These are phyloP conservation scores for Lycocerus yunnanus DNA, from an alignment of 2,888 invertebrate genomes.

Conservation along the genomic window DNA sequence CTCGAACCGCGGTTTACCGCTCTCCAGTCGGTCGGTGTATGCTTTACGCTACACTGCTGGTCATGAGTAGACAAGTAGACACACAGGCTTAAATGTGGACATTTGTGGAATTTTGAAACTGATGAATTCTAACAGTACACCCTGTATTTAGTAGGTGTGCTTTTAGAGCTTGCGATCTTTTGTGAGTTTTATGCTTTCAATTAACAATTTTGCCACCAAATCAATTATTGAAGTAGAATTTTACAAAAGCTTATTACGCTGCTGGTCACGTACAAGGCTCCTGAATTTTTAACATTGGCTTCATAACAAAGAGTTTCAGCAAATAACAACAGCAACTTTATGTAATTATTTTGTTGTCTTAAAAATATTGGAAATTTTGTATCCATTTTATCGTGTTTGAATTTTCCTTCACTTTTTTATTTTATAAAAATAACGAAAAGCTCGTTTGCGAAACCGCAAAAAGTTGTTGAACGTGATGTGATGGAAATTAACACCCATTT, in stretches of 20 bases:
- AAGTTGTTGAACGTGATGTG: not conserved
- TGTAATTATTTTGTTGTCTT: not conserved
- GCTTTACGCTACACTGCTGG: too few species aligned
- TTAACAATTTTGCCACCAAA: not conserved
- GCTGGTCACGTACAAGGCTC: not conserved
- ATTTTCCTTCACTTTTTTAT: not conserved
- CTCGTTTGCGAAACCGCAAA: not conserved
- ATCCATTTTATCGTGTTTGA: not conserved
- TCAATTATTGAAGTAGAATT: not conserved
- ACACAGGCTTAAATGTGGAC: too few species aligned
- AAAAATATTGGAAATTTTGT: not conserved
- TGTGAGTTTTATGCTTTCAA: not conserved
- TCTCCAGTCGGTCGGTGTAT: too few species aligned
- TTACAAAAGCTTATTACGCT: not conserved
- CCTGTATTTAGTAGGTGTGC: too few species aligned
- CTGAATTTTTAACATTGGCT: not conserved
- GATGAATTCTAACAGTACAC: too few species aligned
- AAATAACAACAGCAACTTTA: not conserved
- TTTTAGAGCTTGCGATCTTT: not conserved
- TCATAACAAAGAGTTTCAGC: not conserved
- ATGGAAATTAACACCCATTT: not conserved
- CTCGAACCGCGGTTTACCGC: too few species aligned
- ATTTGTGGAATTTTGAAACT: too few species aligned
- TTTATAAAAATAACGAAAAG: not conserved
- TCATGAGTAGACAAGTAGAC: too few species aligned